phyloP scores from a whole-genome alignment of 1,140 invertebrate genomes.

The Papilio dardanus region DNA sequence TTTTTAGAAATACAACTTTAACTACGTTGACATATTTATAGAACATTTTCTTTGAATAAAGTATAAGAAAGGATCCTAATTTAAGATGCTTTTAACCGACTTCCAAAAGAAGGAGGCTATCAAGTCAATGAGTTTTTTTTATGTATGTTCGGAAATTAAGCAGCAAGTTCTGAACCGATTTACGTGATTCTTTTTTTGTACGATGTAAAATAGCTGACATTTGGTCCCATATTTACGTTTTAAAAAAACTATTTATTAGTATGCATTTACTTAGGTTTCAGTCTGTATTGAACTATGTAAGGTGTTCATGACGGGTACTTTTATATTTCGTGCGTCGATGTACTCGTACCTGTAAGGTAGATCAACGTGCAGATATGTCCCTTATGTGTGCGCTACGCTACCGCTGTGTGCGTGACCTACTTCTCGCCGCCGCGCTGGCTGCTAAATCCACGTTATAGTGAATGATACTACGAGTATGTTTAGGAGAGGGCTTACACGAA shows the following conservation, averaged over 20 bases:
- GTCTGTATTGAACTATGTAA: neutral
- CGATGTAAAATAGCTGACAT: too few relatives aligned
- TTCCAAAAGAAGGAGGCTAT: too few relatives aligned
- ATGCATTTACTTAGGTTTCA: neutral
- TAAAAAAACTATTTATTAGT: too few relatives aligned
- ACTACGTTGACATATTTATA: neutral
- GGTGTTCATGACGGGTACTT: neutral
- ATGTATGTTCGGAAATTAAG: too few relatives aligned
- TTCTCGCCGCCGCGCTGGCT: slow-evolving; percentile 29
- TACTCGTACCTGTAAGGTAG: neutral
- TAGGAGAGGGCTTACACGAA: neutral
- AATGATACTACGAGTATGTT: slow-evolving; percentile 3
- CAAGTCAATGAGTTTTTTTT: too few relatives aligned
- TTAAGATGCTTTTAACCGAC: too few relatives aligned
- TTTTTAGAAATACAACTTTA: slow-evolving; percentile 17
- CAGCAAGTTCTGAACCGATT: too few relatives aligned
- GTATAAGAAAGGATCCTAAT: neutral
- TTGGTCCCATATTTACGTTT: too few relatives aligned
- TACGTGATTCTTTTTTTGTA: too few relatives aligned
- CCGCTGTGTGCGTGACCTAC: slow-evolving; percentile 31
- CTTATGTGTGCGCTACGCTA: neutral
- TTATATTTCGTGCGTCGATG: neutral
- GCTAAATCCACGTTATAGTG: slow-evolving; percentile 23
- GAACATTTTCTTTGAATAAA: neutral
- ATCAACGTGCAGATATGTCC: neutral